Base-by-base conservation (phyloP, 2,797 vertebrate genomes). In the Muscicapa comitata region DNA sequence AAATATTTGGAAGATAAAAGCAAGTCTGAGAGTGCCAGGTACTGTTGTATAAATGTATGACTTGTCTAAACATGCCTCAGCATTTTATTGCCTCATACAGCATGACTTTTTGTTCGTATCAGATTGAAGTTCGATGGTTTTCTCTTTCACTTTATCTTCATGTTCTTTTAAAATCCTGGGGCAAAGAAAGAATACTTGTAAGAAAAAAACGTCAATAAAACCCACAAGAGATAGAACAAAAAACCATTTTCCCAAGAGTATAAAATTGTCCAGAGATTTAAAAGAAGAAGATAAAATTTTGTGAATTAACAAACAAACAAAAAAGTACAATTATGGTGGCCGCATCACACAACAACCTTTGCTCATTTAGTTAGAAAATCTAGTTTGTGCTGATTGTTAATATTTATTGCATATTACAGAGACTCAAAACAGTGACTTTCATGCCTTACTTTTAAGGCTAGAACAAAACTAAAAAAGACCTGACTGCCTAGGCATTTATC, bases 101-200 rank as follows among this genome's bases (percentile, higher is more conserved):
- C 99, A 99, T 72, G 98, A 97, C 55, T 95, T 98, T 97, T 98
- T 99, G 94, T 98, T 98, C 24, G 80, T 45, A 54, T 88, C 86
- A 62, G 92, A 82, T 19, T 97, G 90, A 85, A 99, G 97, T 75
- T 97, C 97, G 43, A 99, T 76, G 0, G 98, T 99, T 97, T 99
- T 99, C 94, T 99, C 98, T 95, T 98, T 99, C 58, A 98, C 98
- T 92, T 96, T 93, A 95, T 99, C 99, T 96, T 99, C 98, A 3
- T 98, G 98, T 54, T 99, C 98, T 94, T 99, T 99, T 74, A 99
- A 98, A 92, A 98, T 97, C 99, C 99, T 96, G 81, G 8, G 47
- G 33, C 19, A 82, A 80, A 67, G n/a, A 90, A 84, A 91, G 15
- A 84, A 65, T 9, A 42, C 19, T 57, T 76, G 70, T 76, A 20